phyloP scores from a whole-genome alignment of 2,888 invertebrate species.

The Spodoptera exigua region DNA sequence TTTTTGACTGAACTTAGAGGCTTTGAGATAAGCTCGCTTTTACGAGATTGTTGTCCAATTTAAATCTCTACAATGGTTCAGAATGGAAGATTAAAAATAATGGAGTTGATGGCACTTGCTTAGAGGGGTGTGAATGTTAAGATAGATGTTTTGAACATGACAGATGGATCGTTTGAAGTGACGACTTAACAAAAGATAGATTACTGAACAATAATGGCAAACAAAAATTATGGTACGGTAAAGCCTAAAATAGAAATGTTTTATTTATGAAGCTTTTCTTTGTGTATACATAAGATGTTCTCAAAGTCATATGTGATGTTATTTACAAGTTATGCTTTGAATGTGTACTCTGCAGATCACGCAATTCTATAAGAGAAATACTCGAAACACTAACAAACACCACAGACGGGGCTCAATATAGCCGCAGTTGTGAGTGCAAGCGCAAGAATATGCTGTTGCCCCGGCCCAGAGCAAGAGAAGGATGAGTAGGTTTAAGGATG shows the following conservation, averaged over 20 bases:
- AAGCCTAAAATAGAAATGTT: too few species aligned
- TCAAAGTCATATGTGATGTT: slow-evolving; percentile 4
- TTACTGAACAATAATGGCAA: neutral
- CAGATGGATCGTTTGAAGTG: slow-evolving; percentile 4
- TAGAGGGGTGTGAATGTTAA: slow-evolving; percentile 19
- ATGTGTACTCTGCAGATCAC: too few species aligned
- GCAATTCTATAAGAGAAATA: too few species aligned
- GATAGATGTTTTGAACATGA: neutral
- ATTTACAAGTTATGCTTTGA: too few species aligned
- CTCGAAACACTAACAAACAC: too few species aligned
- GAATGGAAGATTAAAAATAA: slow-evolving; percentile 46
- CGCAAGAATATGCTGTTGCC: too few species aligned
- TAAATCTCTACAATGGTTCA: slow-evolving; percentile 41
- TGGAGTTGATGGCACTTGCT: slow-evolving; percentile 41
- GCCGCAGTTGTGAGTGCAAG: too few species aligned
- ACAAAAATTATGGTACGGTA: too few species aligned
- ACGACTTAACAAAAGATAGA: slow-evolving; percentile 3
- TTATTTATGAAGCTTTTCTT: too few species aligned
- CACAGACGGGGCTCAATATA: too few species aligned
- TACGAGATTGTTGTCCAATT: slow-evolving; percentile 56
- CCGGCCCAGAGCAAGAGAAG: too few species aligned
- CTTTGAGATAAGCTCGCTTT: slow-evolving; percentile 59
- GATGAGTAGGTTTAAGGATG: too few species aligned
- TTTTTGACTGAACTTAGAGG: slow-evolving; percentile 50
- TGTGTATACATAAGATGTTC: slow-evolving; percentile 2